A percentile compares a stretch with the other conserved stretches of the same genome.
phyloP scores from a whole-genome alignment of 2,113 vertebrate species.

The Parus major region DNA sequence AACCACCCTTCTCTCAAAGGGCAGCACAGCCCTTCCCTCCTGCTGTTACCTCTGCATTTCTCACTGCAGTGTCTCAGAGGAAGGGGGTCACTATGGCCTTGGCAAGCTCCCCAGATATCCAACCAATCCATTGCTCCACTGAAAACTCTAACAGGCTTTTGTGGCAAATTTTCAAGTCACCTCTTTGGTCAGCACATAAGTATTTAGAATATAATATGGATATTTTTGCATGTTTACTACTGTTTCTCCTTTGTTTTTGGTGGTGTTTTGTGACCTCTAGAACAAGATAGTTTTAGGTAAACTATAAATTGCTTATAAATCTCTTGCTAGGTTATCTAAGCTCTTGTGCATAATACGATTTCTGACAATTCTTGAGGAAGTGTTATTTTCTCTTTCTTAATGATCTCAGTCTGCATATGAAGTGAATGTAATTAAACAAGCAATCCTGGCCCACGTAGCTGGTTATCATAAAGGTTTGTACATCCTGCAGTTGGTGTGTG shows the following conservation, averaged over 20 bases:
- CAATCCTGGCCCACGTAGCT: neutral
- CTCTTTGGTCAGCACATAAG: neutral
- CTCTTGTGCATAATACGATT: neutral
- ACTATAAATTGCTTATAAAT: neutral
- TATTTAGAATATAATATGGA: neutral
- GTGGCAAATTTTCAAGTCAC: neutral
- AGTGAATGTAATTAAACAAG: neutral
- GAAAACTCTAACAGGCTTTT: neutral
- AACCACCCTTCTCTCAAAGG: neutral
- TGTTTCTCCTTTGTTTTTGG: neutral
- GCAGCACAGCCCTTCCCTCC: neutral
- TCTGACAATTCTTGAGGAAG: neutral
- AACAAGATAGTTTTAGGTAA: neutral
- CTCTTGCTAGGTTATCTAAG: neutral
- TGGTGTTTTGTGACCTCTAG: neutral
- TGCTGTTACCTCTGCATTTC: neutral
- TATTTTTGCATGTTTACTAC: neutral
- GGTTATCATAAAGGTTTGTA: neutral
- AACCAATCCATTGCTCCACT: fast-evolving
- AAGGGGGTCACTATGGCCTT: neutral
- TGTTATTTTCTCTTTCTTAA: neutral
- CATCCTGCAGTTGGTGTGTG: neutral
- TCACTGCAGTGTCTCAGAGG: neutral
- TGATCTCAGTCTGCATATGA: neutral
- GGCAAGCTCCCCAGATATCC: neutral